Conservation (phyloP, 2,797 vertebrate species). For the Oryzias sinensis region DNA sequence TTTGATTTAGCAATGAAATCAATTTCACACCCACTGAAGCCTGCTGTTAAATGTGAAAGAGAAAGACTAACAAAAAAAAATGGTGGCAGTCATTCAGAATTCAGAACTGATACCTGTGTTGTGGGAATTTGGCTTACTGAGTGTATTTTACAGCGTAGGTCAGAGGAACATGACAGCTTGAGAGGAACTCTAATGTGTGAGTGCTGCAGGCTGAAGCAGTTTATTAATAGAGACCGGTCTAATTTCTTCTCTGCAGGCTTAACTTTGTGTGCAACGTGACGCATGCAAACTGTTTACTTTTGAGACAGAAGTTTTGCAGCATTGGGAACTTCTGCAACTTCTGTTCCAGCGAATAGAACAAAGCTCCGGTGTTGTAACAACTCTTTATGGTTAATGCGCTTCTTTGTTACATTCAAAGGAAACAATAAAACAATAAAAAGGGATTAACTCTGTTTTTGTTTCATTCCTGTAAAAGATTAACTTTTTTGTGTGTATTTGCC, state of each 20-base stretch:
- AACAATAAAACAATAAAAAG: too few species aligned
- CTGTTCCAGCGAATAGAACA: not conserved
- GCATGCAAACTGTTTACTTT: not conserved
- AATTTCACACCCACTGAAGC: not conserved
- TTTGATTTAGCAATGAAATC: slow-evolving; percentile 1
- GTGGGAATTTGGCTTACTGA: slow-evolving; percentile 1
- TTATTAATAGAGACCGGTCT: not conserved
- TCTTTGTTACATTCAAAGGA: too few species aligned
- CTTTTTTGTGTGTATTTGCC: too few species aligned
- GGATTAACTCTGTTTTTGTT: too few species aligned
- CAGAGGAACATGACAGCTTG: not conserved
- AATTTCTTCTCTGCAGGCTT: not conserved
- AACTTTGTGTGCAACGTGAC: not conserved
- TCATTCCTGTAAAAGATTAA: too few species aligned
- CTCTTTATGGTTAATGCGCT: too few species aligned
- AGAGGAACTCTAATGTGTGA: not conserved
- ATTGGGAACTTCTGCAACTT: not conserved
- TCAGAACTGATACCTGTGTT: not conserved
- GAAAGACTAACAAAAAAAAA: not conserved
- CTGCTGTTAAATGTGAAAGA: slow-evolving; percentile 2
- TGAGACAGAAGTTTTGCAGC: not conserved
- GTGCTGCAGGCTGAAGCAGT: not conserved
- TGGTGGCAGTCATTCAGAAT: not conserved
- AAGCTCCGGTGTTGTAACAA: too few species aligned
- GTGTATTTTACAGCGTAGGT: not conserved